Conservation (phyloP, 2,888 invertebrate species). For the Drosophila kuntzei region DNA sequence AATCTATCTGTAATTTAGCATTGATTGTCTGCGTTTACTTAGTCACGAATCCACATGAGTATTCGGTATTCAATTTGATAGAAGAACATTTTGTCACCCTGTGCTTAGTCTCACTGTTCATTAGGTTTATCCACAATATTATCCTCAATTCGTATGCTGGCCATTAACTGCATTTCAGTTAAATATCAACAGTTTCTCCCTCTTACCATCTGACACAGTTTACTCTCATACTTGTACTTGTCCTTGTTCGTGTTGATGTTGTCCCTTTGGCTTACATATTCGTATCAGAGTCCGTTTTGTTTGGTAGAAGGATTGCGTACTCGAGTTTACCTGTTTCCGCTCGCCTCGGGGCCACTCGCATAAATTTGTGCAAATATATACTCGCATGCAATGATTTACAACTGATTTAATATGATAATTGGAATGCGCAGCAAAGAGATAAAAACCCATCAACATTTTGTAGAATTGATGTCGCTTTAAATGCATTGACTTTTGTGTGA, state of each 20-base stretch:
- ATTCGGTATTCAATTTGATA: neutral
- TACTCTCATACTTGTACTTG: conserved; percentile 10
- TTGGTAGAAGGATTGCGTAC: conserved; percentile 58
- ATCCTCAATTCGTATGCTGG: conserved; percentile 26
- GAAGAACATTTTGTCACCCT: neutral
- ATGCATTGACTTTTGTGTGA: conserved; percentile 55
- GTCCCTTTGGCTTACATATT: conserved; percentile 14
- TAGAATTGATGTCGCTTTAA: conserved; percentile 53
- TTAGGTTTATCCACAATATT: conserved; percentile 18
- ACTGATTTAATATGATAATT: conserved; percentile 74
- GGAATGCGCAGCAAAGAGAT: conserved; percentile 57
- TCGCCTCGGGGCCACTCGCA: conserved; percentile 33
- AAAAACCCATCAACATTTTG: conserved; percentile 42
- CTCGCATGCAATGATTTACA: conserved; percentile 66
- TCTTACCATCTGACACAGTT: neutral
- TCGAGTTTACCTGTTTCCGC: conserved; percentile 3
- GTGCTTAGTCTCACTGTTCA: conserved; percentile 20
- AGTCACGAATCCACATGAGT: neutral
- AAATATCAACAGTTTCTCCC: conserved; percentile 39
- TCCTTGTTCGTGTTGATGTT: conserved; percentile 10
- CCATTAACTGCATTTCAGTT: conserved; percentile 66
- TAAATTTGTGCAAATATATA: conserved; percentile 65
- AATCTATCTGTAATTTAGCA: neutral
- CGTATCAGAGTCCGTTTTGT: conserved; percentile 10
- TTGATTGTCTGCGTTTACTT: conserved; percentile 16